Evolutionary conservation across 2,113 vertebrate genomes (phyloP).

Genomic region (Scatophagus argus): DNA sequence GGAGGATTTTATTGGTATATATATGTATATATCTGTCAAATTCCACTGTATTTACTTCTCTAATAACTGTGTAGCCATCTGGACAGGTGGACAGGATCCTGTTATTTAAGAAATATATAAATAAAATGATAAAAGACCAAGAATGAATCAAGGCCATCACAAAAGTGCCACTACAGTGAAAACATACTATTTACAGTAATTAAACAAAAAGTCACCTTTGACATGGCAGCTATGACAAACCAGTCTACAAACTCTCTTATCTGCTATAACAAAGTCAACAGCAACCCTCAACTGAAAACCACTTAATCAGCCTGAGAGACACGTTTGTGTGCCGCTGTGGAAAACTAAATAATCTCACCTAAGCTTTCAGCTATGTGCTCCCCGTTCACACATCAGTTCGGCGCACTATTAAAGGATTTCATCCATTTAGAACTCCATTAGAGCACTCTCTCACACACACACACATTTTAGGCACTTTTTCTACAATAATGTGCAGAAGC

Average conservation of each 20-base stretch:
- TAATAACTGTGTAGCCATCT: neutral
- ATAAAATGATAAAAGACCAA: neutral
- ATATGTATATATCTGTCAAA: no score
- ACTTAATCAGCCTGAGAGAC: constrained; percentile 20
- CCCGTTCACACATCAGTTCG: constrained; percentile 38
- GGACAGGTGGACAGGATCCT: no score
- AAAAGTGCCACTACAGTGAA: neutral
- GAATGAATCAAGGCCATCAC: neutral
- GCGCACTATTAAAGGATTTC: constrained; percentile 24
- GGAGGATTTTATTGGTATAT: neutral
- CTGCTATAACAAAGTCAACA: constrained; percentile 26
- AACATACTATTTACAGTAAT: neutral
- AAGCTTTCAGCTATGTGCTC: constrained; percentile 45
- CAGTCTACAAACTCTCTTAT: neutral
- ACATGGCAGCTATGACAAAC: neutral
- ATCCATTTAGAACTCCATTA: constrained; percentile 8
- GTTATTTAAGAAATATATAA: neutral
- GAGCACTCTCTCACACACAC: neutral
- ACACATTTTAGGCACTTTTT: constrained; percentile 13
- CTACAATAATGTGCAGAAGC: constrained; percentile 5
- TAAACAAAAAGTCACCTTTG: neutral
- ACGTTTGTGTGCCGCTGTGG: constrained; percentile 26
- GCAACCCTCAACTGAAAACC: constrained; percentile 13
- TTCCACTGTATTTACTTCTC: neutral
- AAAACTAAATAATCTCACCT: constrained; percentile 47